Evolutionary conservation across 2,888 invertebrate genomes (phyloP).

Genomic region (Ophion ellenae): DNA sequence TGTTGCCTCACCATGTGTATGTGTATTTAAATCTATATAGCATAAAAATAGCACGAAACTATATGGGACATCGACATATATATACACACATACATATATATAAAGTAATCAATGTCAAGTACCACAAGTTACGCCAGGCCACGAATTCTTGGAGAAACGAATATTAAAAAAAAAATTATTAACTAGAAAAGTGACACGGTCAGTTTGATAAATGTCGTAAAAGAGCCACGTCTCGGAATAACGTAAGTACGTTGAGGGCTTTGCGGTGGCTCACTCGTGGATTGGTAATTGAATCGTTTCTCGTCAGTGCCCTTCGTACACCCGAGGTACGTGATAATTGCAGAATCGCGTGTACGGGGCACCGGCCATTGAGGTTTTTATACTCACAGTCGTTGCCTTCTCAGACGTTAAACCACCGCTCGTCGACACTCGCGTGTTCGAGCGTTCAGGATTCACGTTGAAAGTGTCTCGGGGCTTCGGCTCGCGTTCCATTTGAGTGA

Average conservation of each 20-base stretch:
- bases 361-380: constrained; percentile 39
- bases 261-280: constrained; percentile 65
- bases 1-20: too few relatives aligned
- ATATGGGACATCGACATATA: too few relatives aligned
- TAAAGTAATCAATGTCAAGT: not conserved
- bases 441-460: constrained; percentile 18
- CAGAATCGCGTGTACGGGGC: constrained; percentile 69
- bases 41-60: too few relatives aligned
- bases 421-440: constrained; percentile 51
- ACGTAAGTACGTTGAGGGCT: constrained; percentile 53
- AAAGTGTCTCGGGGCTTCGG: constrained; percentile 21
- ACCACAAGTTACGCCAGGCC: not conserved
- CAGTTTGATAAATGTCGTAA: not conserved
- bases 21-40: too few relatives aligned
- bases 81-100: too few relatives aligned
- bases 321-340: constrained; percentile 71
- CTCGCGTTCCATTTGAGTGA: constrained; percentile 20
- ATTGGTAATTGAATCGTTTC: constrained; percentile 69
- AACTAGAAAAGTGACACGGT: not conserved
- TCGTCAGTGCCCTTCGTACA: constrained; percentile 45
- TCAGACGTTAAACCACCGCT: constrained; percentile 47
- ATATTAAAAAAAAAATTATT: too few relatives aligned
- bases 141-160: not conserved
- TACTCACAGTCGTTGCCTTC: constrained; percentile 28
- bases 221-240: not conserved